phyloP scores from a whole-genome alignment of 2,797 vertebrate genomes.

The Thunnus albacares region DNA sequence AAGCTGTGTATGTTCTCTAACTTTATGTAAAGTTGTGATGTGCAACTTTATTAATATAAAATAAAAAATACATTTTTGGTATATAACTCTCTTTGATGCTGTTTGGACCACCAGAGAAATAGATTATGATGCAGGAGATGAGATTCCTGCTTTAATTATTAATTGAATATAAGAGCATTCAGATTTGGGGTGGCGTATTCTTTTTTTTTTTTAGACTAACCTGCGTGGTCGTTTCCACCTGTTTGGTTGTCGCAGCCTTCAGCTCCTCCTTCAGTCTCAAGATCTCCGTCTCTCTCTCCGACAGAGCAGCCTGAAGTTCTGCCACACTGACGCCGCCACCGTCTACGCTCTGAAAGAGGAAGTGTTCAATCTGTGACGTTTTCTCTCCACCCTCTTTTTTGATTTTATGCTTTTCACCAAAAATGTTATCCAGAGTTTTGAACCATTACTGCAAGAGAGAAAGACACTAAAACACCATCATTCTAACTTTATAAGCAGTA shows the following conservation, averaged over 20 bases:
- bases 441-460: background rate
- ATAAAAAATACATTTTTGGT: no score
- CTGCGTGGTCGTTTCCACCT: slow-evolving; percentile 42
- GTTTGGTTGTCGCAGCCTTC: background rate
- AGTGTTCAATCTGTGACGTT: background rate
- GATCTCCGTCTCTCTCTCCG: slow-evolving; percentile 72
- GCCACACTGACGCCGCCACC: background rate
- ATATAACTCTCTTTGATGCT: no score
- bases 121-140: no score
- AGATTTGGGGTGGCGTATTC: background rate
- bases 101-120: no score
- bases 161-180: background rate
- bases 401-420: background rate
- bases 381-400: background rate
- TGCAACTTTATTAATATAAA: background rate
- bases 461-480: background rate
- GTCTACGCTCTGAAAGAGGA: slow-evolving; percentile 46
- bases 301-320: slow-evolving; percentile 67
- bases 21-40: background rate
- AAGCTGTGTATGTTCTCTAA: background rate
- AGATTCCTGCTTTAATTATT: background rate
- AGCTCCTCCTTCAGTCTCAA: slow-evolving; percentile 68
- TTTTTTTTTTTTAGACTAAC: slow-evolving; percentile 39
- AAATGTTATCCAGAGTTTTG: background rate
- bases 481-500: background rate